Conservation (phyloP, 2,797 vertebrate species). For the Tadarida brasiliensis region DNA sequence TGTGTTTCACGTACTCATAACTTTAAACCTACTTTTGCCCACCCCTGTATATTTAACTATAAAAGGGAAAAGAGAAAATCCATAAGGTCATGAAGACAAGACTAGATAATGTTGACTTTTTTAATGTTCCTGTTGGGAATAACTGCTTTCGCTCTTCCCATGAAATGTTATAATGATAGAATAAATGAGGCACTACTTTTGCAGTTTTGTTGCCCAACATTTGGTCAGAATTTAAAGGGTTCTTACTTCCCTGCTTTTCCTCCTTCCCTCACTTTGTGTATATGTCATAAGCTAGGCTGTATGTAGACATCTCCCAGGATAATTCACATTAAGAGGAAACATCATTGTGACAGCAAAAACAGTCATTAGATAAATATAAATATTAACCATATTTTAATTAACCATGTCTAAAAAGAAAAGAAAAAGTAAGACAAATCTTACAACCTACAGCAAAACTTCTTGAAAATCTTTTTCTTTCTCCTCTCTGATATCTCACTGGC, state of each 20-base stretch:
- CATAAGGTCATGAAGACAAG: background rate
- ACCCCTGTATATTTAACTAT: background rate
- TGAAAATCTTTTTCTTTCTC: background rate
- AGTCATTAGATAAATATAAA: background rate
- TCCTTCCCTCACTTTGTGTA: background rate
- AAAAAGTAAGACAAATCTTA: background rate
- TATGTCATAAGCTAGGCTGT: background rate
- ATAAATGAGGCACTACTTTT: background rate
- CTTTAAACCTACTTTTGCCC: background rate
- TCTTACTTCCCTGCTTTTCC: background rate
- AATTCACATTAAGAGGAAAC: background rate
- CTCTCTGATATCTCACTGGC: background rate
- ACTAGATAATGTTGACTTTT: background rate
- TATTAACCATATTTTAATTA: background rate
- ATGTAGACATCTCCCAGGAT: background rate
- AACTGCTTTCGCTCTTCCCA: background rate
- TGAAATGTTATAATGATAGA: background rate
- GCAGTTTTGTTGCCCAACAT: background rate
- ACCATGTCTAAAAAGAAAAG: background rate
- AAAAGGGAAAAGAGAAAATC: conserved; percentile 3
- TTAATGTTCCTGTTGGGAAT: background rate
- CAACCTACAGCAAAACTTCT: background rate
- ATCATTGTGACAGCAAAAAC: background rate
- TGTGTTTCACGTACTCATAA: background rate
- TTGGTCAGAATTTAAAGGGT: background rate